phyloP scores from a whole-genome alignment of 1,140 invertebrate species.

The Laupala kohalensis region DNA sequence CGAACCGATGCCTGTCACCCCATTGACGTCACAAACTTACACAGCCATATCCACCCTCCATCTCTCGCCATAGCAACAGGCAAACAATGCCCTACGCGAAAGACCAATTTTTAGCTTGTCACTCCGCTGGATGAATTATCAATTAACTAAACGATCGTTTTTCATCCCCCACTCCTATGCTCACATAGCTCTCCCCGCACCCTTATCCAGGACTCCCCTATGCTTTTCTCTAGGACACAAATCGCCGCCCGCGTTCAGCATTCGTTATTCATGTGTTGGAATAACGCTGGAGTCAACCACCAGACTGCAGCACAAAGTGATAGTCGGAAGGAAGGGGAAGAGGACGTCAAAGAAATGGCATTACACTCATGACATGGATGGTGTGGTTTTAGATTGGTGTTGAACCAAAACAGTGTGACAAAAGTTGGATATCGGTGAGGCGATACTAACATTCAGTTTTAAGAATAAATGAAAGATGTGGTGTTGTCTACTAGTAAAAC shows the following conservation, averaged over 20 bases:
- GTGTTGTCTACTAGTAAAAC: too few species aligned
- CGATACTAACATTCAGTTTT: too few species aligned
- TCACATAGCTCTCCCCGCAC: not conserved
- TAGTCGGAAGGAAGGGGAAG: not conserved
- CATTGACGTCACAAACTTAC: too few species aligned
- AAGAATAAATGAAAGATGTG: too few species aligned
- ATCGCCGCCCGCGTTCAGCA: not conserved
- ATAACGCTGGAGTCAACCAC: not conserved
- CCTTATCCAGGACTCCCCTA: not conserved
- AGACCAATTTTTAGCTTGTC: not conserved
- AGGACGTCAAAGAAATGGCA: too few species aligned
- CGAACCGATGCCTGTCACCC: too few species aligned
- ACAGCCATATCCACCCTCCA: not conserved
- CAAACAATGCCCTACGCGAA: not conserved
- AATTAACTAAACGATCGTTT: not conserved
- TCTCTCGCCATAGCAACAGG: not conserved
- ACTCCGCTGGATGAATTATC: not conserved
- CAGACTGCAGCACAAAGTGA: not conserved
- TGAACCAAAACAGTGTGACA: too few species aligned
- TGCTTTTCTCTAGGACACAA: not conserved
- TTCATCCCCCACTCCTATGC: not conserved
- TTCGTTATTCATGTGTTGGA: not conserved
- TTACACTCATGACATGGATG: too few species aligned
- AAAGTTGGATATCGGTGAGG: too few species aligned
- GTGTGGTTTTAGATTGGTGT: too few species aligned